Evolutionary conservation across 2,797 vertebrate genomes (phyloP), one percentile per base, ranked within the genome.

Genomic region (Xenentodon cancila): DNA sequence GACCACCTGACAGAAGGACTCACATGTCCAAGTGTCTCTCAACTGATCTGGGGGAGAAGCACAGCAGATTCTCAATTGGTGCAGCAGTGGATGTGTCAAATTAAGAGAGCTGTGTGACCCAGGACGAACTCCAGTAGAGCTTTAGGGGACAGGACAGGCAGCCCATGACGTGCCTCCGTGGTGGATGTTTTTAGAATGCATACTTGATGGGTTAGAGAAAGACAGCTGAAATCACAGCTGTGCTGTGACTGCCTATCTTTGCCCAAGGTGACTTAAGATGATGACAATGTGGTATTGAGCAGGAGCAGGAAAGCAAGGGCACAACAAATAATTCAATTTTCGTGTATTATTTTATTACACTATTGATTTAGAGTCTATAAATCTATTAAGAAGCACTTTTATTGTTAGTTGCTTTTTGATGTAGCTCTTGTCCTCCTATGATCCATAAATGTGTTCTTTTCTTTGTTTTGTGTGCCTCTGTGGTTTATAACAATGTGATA

Each of bases 251-350:
- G 65, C 55, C 43, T 64, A 9, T 66, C 50, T 80, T 52, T 64
- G 63, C 57, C 73, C 85, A 89, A 91, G 88, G 88, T 89, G 87
- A 89, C 80, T 81, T 77, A 63, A 65, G 19, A 20, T 27, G 62
- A 70, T 77, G 67, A 60, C 57, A 71, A 27, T 64, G 60, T 82
- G 70, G 71, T 63, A 65, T 57, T 75, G 59, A 64, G 54, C 50
- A 54, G 47, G 21, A 49, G 43, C 43, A 18, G 42, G 17, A 61
- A 27, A 45, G 17, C 45, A 59, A 49, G 45, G 48, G n/a, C 40
- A 44, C 20, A 11, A 16, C 30, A 15, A 47, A 44, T 54, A 43
- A 67, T 63, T 60, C 53, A 19, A 49, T 58, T 64, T 47, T 15
- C n/a, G 13, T 55, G 9, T 20, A 45, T 69, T 27, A 22, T 65